Evolutionary conservation across 2,113 vertebrate species (phyloP), one percentile per base, ranked within the genome.

Genomic region (Syngnathus floridae): DNA sequence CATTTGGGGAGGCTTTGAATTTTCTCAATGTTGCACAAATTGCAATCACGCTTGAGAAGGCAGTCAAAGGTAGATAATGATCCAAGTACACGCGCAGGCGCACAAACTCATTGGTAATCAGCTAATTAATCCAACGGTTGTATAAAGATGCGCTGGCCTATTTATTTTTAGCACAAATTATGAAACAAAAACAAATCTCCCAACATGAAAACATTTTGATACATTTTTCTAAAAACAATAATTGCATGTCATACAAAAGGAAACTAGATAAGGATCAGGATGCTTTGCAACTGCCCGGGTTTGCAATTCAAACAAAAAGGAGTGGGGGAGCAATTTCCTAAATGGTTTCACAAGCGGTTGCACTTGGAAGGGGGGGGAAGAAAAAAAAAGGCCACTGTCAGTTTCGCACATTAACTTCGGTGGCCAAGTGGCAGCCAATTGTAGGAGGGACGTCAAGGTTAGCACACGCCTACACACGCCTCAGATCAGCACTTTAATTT

Each of bases 261-360:
- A 1, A 51, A 26, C 1, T 72, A 65, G 43, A 66, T 60, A 46
- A 66, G 62, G 9, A 79, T 64, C 35, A 16, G 54, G 12, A 51
- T 2, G 37, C 57, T 45, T 7, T 66, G 66, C 62, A 63, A 55
- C 16, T 67, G 52, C 62, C 73, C 72, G 21, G 70, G 64, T 66
- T 37, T 38, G 22, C 58, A 41, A 11, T 16, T 35, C 12, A 61
- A 46, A 67, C 19, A 21, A 10, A 51, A 21, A 51, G 17, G 17
- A 2, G 16, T 2, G 19, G 19, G 19, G 71, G 74, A 74, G 69
- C 71, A 70, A 78, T 87, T 73, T 78, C 57, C 66, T 80, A 79
- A 87, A 84, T 74, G 78, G 71, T 69, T 81, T 67, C 46, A 66
- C 73, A 59, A 60, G 46, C 80, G 74, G 81, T 74, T 76, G 61